phyloP scores from a whole-genome alignment of 2,797 vertebrate species.

The Sebastes matsubarae region DNA sequence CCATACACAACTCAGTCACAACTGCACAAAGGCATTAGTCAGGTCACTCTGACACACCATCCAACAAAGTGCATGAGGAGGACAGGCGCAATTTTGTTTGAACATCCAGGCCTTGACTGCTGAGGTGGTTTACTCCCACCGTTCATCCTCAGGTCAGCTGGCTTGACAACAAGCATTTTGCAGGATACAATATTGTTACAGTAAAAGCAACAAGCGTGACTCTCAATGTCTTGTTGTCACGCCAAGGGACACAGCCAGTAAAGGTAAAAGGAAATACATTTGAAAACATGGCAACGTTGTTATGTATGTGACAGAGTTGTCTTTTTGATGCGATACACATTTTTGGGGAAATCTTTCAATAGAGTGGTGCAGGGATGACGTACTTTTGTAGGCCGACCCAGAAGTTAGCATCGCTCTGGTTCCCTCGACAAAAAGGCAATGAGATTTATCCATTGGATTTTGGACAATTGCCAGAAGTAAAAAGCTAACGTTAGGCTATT shows the following conservation, averaged over 20 bases:
- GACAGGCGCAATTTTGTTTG: conserved; percentile 19
- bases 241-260: conserved; percentile 12
- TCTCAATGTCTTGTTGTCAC: not conserved
- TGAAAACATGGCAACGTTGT: not conserved
- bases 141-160: conserved; percentile 53
- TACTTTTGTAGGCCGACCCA: no score
- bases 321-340: not conserved
- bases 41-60: conserved; percentile 31
- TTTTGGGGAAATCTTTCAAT: not conserved
- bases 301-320: not conserved
- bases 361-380: no score
- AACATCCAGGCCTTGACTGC: conserved; percentile 37
- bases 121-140: conserved; percentile 25
- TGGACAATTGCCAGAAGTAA: no score
- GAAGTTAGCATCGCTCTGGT: no score
- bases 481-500: no score
- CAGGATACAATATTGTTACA: conserved; percentile 32
- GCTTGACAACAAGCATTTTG: conserved; percentile 53
- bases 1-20: not conserved
- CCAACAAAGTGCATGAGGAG: not conserved
- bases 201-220: conserved; percentile 15
- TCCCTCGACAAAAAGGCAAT: no score
- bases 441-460: no score
- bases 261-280: not conserved
- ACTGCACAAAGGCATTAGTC: not conserved